A percentile compares a stretch with the other conserved stretches of the same genome.
phyloP scores from a whole-genome alignment of 1,140 invertebrate genomes.

The Dysdera silvatica region DNA sequence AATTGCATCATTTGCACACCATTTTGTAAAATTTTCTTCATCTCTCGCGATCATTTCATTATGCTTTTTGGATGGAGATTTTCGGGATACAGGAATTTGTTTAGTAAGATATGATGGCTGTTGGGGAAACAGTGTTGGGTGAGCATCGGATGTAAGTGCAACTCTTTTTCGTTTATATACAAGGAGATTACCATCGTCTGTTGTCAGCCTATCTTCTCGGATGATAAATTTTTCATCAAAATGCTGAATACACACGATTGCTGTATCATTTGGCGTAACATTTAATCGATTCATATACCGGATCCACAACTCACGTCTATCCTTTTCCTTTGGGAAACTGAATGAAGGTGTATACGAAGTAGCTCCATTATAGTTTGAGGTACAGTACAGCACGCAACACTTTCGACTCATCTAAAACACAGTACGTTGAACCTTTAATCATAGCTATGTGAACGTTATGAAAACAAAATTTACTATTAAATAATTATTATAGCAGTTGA shows the following conservation, averaged over 20 bases:
- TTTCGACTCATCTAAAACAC: neutral
- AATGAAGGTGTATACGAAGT: neutral
- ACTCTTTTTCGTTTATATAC: no score
- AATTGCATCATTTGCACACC: neutral
- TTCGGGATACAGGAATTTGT: no score
- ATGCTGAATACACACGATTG: neutral
- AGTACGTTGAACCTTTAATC: no score
- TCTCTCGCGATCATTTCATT: no score
- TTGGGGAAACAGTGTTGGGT: no score
- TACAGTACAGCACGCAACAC: neutral
- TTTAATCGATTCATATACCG: neutral
- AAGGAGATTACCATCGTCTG: neutral
- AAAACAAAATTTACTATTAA: no score
- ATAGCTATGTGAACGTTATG: no score
- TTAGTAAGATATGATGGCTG: no score
- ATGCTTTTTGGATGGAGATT: no score
- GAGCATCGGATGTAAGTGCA: no score
- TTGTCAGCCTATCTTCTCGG: neutral
- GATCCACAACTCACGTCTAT: neutral
- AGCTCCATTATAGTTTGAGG: neutral
- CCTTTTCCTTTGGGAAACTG: neutral
- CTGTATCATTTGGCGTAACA: neutral
- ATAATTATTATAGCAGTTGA: no score
- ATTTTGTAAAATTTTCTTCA: neutral
- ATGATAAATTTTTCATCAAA: conserved; percentile 5